phyloP scores from a whole-genome alignment of 1,140 invertebrate genomes.

The Melanaphis sacchari region DNA sequence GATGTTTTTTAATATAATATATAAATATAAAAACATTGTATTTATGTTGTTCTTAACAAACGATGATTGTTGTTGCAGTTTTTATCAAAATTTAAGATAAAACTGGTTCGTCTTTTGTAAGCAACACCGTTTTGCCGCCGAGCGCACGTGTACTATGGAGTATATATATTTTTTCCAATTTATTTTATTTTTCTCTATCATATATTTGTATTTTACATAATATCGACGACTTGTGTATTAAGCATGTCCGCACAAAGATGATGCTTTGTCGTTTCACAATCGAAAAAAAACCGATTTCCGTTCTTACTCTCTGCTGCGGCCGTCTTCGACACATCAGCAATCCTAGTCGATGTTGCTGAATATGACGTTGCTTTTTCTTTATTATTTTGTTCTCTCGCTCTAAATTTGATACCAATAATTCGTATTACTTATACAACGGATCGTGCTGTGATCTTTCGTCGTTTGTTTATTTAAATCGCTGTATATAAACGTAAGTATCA shows the following conservation, averaged over 20 bases:
- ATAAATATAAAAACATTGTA: background rate
- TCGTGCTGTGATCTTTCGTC: background rate
- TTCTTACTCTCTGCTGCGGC: background rate
- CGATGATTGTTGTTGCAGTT: background rate
- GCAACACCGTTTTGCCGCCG: background rate
- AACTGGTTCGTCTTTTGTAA: background rate
- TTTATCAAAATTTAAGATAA: background rate
- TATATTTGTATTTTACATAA: background rate
- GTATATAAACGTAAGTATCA: background rate
- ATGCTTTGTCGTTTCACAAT: background rate
- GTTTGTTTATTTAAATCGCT: background rate
- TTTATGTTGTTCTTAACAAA: background rate
- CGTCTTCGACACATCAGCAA: background rate
- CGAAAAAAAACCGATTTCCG: background rate
- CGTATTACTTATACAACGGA: background rate
- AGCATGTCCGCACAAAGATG: background rate
- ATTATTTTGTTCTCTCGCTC: background rate
- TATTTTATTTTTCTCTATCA: background rate
- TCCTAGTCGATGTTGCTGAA: background rate
- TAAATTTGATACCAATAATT: background rate
- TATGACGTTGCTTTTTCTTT: background rate
- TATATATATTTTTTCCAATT: background rate
- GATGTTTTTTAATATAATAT: background rate
- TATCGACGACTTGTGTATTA: background rate
- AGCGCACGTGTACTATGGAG: background rate